A percentile compares a stretch with the other conserved stretches of the same genome.
These are phyloP conservation scores for Myiotriccus ornatus DNA, from an alignment of 2,797 vertebrate species.

Conservation along the genomic window DNA sequence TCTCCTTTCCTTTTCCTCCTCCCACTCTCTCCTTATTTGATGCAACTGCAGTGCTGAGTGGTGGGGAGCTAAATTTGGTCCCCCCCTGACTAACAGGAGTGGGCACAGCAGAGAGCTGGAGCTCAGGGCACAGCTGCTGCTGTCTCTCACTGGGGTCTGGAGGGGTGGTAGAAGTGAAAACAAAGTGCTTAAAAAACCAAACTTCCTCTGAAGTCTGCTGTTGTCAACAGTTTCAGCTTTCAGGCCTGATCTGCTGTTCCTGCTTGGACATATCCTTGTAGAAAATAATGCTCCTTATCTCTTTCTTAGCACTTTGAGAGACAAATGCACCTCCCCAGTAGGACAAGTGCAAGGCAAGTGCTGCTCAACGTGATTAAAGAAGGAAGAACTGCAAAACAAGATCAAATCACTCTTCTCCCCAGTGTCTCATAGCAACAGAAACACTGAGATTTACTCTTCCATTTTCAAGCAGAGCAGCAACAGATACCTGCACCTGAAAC, in stretches of 20 bases:
- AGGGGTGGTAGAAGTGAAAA: neutral
- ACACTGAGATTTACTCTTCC: neutral
- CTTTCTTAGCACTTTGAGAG: neutral
- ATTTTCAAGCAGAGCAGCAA: neutral
- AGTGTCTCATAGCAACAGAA: constrained; percentile 34
- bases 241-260: neutral
- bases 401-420: neutral
- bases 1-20: neutral
- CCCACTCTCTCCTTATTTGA: neutral
- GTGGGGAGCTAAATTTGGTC: neutral
- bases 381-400: neutral
- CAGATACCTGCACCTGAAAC: neutral
- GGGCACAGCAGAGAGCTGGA: neutral
- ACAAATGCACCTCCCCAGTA: neutral
- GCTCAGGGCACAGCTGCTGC: neutral
- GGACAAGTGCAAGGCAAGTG: neutral
- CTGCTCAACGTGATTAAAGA: neutral
- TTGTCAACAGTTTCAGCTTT: neutral
- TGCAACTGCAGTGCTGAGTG: neutral
- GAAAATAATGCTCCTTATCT: neutral
- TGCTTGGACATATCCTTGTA: neutral
- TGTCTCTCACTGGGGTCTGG: neutral
- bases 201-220: neutral
- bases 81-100: neutral
- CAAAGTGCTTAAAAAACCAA: neutral